Conservation (phyloP, 2,113 vertebrate genomes). For the Dasyornis broadbenti region DNA sequence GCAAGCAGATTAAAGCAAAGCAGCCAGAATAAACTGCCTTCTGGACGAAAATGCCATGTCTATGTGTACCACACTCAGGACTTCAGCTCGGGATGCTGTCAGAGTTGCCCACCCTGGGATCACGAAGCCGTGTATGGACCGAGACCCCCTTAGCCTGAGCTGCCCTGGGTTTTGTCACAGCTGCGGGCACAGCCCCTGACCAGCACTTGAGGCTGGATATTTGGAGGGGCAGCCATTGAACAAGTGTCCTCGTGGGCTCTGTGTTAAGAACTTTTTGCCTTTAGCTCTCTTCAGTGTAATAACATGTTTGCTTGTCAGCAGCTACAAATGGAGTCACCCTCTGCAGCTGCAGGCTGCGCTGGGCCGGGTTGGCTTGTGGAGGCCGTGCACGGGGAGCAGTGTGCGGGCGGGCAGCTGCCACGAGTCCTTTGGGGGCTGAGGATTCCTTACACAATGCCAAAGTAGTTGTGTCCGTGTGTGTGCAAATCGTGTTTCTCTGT, state of each 20-base stretch:
- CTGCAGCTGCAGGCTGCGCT: neutral
- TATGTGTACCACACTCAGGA: neutral
- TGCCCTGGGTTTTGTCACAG: neutral
- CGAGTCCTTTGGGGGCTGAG: neutral
- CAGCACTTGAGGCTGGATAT: accelerated
- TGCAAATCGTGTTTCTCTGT: neutral
- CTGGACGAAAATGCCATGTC: neutral
- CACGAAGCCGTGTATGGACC: accelerated
- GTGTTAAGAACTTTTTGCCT: neutral
- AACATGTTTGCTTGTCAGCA: neutral
- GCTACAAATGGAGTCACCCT: neutral
- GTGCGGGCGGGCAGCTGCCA: neutral
- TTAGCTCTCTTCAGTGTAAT: neutral
- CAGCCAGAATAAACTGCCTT: neutral
- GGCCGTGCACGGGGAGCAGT: accelerated
- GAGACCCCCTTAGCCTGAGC: neutral
- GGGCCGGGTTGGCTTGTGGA: accelerated
- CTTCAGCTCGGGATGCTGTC: neutral
- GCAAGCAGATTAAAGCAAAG: neutral
- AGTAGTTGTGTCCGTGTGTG: neutral
- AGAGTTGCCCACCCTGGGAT: neutral
- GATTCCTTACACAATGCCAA: accelerated
- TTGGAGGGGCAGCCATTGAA: neutral
- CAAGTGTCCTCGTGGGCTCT: accelerated
- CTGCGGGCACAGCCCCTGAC: accelerated